These are phyloP conservation scores for Cheiracanthium punctorium DNA, from an alignment of 2,888 invertebrate genomes.

Conservation along the genomic window DNA sequence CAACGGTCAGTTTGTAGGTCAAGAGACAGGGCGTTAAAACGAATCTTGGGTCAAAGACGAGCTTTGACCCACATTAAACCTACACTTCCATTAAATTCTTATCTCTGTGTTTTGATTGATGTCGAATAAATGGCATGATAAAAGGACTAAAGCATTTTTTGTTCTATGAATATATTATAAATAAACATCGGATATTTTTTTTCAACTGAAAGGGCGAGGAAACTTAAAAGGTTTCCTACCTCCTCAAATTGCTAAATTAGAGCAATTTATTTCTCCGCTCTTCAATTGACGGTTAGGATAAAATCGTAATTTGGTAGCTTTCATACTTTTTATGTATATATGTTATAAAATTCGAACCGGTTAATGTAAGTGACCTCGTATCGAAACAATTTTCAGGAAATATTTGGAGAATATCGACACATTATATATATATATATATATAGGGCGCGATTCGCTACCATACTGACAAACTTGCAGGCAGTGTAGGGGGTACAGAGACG, in stretches of 20 bases:
- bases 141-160: conserved; percentile 7
- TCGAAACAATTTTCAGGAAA: too few relatives aligned
- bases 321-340: too few relatives aligned
- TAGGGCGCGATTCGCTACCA: too few relatives aligned
- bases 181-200: conserved; percentile 37
- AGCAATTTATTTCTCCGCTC: conserved; percentile 31
- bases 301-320: not conserved
- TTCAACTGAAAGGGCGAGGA: not conserved
- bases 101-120: conserved; percentile 39
- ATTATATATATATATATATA: too few relatives aligned
- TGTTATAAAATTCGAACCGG: too few relatives aligned
- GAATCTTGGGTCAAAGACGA: conserved; percentile 36
- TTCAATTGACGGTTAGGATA: not conserved
- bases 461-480: too few relatives aligned
- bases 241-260: conserved; percentile 32
- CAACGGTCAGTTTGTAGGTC: conserved; percentile 50
- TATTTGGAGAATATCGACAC: too few relatives aligned
- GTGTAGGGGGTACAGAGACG: too few relatives aligned
- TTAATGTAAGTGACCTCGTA: too few relatives aligned
- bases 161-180: conserved; percentile 19
- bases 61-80: conserved; percentile 51
- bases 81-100: conserved; percentile 43
- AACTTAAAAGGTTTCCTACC: not conserved
- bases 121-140: conserved; percentile 33
- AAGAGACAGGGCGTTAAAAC: conserved; percentile 58